Evolutionary conservation across 2,113 vertebrate species (phyloP), one percentile per base, ranked within the genome.

Genomic region (Misgurnus mizolepis): DNA sequence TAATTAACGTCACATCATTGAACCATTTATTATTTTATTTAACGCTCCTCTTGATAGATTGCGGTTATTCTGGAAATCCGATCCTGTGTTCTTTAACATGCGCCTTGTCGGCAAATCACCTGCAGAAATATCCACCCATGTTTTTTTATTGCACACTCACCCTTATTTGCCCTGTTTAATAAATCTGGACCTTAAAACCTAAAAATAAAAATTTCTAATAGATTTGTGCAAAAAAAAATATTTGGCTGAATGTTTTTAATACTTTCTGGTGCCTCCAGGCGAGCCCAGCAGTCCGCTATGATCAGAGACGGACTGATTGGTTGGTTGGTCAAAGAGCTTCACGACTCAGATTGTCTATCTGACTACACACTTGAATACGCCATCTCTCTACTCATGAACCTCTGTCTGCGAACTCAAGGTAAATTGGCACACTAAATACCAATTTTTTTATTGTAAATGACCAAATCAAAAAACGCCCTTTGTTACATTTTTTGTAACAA

Each of bases 401-500:
- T 99, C 60, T 98, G 96, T 87, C 94, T 99, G 70, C 92, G 96
- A 22, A 96, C 94, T 1, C 88, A 94, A 95, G 97, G 98, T 98
- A 85, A 72, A 43, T 14, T 18, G n/a, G 50, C 41, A 18, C 11
- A 9, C 50, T 18, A 58, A n/a, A 18, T 58, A 2, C 6, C 6
- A 53, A 6, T 4, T 5, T 12, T 4, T 2, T 9, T 1, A 7
- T 12, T 27, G 43, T 47, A 40, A 61, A 34, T 47, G 9, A 7
- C 9, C 43, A 7, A 7, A 22, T 61, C 18, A 50, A 56, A n/a
- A 6, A 56, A 56, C 10, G 1, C 14, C 41, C 41, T 14, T 39
- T 17, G n/a, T 4, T 18, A 4, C 22, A 34, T 1, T 55, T 7
- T 2, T 39, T 4, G 22, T 18, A 22, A 22, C 22, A 22, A 22